phyloP scores from a whole-genome alignment of 1,140 invertebrate species.

The Drosophila rufa region DNA sequence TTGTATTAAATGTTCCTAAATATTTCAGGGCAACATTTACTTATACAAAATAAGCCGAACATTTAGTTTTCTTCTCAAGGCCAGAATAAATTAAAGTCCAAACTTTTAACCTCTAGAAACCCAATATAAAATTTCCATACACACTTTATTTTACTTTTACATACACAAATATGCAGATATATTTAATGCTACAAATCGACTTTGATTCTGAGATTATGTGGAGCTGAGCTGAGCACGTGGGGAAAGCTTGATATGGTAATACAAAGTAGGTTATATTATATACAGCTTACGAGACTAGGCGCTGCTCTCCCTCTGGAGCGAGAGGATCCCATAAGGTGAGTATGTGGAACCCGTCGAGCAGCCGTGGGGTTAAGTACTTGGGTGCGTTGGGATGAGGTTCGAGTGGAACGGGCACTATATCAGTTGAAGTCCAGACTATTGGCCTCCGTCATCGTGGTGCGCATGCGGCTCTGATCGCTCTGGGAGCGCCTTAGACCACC shows the following conservation, averaged over 20 bases:
- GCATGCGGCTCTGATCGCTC: constrained; percentile 81
- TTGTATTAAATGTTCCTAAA: too few species aligned
- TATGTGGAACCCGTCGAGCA: background rate
- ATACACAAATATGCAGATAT: constrained; percentile 17
- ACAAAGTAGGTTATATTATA: constrained; percentile 38
- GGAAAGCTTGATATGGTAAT: constrained; percentile 63
- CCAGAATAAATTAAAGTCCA: background rate
- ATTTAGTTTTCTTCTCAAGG: background rate
- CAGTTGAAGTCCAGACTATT: constrained; percentile 73
- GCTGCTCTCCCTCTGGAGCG: background rate
- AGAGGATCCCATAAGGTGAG: background rate
- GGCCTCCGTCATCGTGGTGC: constrained; percentile 77
- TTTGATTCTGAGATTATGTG: constrained; percentile 48
- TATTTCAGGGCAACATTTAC: too few species aligned
- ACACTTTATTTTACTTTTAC: constrained; percentile 5
- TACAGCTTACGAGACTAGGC: constrained; percentile 42
- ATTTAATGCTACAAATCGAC: constrained; percentile 31
- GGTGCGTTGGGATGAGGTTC: constrained; percentile 21
- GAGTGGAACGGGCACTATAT: constrained; percentile 10
- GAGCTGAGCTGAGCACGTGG: constrained; percentile 14
- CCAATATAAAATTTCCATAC: background rate
- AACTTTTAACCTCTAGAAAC: background rate
- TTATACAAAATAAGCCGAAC: too few species aligned
- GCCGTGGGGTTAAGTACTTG: constrained; percentile 47
- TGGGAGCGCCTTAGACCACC: constrained; percentile 70